Base-by-base conservation (phyloP, 2,888 invertebrate species). In the Xestia sexstrigata region DNA sequence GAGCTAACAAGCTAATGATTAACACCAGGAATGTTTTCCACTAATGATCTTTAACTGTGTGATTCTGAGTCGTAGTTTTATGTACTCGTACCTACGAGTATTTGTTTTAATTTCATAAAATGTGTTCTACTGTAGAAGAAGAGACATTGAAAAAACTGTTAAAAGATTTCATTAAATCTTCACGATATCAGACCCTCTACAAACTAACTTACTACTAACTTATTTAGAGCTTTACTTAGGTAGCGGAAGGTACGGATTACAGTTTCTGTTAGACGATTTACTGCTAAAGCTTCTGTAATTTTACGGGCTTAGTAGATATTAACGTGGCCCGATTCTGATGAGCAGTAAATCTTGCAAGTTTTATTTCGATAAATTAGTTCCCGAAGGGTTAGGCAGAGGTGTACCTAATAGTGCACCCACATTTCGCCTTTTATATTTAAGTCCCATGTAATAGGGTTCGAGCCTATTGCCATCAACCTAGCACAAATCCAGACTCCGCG, bases 201-300 rank as follows among this genome's bases (percentile, higher is more conserved):
- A 47, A 35, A 60, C n/a, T n/a, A n/a, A n/a, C n/a, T n/a, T n/a
- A n/a, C 47, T 26, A 58, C 66, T 74, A 47, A 39, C 23, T 58
- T 66, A 58, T 74, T 74, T 13, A 47, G 52, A 30, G 35, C 4
- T 47, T 70, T 58, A 35, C 23, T 17, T n/a, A n/a, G 15, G 49
- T 2, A 15, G 58, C 17, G 13, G 49, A 8, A 11, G 39, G 39
- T n/a, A 13, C 3, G 20, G 49, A 49, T 20, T n/a, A n/a, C 35
- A 49, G 15, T 42, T 62, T 30, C 20, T 26, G 39, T 58, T 67
- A 67, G 30, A 30, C n/a, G 26, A 47, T 63, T 63, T 26, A 35
- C 17, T 58, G 39, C 17, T 17, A 63, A 23, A 42, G 26, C 17
- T 30, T 45, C 35, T 49, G 47, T 39, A 66, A 75, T 66, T 52